phyloP scores from a whole-genome alignment of 2,888 invertebrate species.

The Clanis bilineata region DNA sequence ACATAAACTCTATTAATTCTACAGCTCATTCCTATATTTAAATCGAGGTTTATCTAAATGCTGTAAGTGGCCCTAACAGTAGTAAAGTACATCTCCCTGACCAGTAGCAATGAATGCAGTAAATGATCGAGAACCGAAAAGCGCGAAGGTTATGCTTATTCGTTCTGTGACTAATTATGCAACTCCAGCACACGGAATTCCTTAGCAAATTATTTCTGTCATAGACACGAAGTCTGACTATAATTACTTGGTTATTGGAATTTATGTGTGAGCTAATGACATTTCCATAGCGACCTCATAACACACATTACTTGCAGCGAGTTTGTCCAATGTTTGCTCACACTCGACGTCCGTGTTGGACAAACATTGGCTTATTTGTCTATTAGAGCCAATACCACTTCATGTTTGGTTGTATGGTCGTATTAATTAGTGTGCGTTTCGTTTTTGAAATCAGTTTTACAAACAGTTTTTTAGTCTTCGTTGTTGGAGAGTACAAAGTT shows the following conservation, averaged over 20 bases:
- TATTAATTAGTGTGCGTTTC: not conserved
- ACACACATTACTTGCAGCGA: not conserved
- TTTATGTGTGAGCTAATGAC: not conserved
- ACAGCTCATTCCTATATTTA: no score
- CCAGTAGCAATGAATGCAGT: no score
- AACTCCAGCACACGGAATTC: not conserved
- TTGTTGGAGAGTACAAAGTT: not conserved
- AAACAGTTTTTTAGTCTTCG: not conserved
- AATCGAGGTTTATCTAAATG: no score
- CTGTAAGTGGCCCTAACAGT: no score
- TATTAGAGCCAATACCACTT: not conserved
- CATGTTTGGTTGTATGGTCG: not conserved
- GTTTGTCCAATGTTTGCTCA: slow-evolving; percentile 8
- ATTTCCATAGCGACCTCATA: slow-evolving; percentile 5
- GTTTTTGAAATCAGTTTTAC: not conserved
- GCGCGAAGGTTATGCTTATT: no score
- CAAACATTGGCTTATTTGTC: slow-evolving; percentile 9
- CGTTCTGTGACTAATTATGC: no score
- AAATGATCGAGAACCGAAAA: no score
- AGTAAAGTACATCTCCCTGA: no score
- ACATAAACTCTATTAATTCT: no score
- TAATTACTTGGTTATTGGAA: not conserved
- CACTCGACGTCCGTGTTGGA: not conserved
- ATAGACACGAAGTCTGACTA: not conserved
- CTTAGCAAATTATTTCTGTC: no score